Evolutionary conservation across 2,888 invertebrate genomes (phyloP), one percentile per base, ranked within the genome.

Genomic region (Megaustenia siamemsis): DNA sequence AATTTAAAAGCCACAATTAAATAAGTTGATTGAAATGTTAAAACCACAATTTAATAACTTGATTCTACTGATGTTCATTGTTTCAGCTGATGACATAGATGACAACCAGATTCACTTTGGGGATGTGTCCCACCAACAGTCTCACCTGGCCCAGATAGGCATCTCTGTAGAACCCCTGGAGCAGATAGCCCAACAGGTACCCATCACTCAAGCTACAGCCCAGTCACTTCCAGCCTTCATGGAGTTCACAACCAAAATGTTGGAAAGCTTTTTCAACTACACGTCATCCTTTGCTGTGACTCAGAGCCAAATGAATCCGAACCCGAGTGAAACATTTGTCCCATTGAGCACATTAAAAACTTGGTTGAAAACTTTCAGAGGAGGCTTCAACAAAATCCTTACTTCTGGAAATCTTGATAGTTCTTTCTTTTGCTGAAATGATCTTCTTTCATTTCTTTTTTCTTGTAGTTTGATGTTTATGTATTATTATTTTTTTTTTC

Each of bases 311-410:
- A 97, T 97, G 96, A 95, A 96, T 0, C 96, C 96, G 0, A 96
- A 96, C 88, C 96, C 97, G 0, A 95, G 95, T 0, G 97, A 97
- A 88, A 96, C 96, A 15, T 98, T 96, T 94, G 96, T 99, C 80
- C 99, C 99, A 0, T 94, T 98, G 49, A 97, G 96, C 84, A 96
- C 96, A 0, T 95, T 99, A 60, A 97, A 98, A 93, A 96, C 96
- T 45, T 99, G 99, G 99, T 99, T 93, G 96, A 96, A 88, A 98
- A 97, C 93, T 99, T 99, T 93, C 96, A 97, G 93, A 95, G 98
- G 90, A 95, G 98, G 90, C 95, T 99, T 87, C 96, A 96, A 89
- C 96, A 97, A 88, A 98, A 98, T 95, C 98, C 98, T 0, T 97
- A 98, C 93, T 99, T 98, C 94, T 99, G 98, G 99, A 97, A 93